A percentile compares a stretch with the other conserved stretches of the same genome.
Conservation (phyloP, 2,113 vertebrate species). For the Lipotes vexillifer region DNA sequence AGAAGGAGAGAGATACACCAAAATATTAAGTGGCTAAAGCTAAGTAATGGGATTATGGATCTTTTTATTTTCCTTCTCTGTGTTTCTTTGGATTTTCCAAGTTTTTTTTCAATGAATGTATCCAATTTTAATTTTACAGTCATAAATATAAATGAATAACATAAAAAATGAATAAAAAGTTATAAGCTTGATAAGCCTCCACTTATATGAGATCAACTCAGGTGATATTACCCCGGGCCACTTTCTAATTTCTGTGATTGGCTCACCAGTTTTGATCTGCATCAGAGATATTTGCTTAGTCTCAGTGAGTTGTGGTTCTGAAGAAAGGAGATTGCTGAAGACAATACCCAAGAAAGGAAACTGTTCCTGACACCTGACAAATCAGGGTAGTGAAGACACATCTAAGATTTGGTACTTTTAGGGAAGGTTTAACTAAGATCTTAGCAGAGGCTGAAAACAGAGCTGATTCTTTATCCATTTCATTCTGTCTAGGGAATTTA, state of each 20-base stretch:
- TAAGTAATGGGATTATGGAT: slow-evolving; percentile 14
- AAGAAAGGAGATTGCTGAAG: slow-evolving; percentile 1
- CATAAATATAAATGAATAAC: slow-evolving; percentile 22
- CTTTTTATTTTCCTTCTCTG: slow-evolving; percentile 14
- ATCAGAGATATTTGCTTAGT: not conserved
- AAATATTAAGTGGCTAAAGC: not conserved
- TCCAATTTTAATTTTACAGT: slow-evolving; percentile 22
- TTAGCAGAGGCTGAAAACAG: not conserved
- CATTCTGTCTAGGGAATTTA: slow-evolving; percentile 1
- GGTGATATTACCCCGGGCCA: not conserved
- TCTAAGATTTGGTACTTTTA: not conserved
- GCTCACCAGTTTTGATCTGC: not conserved
- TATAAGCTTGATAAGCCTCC: slow-evolving; percentile 23
- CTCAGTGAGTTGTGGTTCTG: not conserved
- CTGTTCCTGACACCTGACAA: not conserved
- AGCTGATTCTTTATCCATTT: not conserved
- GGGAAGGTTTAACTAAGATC: not conserved
- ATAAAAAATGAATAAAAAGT: slow-evolving; percentile 2
- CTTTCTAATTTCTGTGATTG: slow-evolving; percentile 25
- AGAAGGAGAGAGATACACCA: not conserved
- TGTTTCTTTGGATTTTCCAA: not conserved
- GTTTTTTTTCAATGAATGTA: not conserved
- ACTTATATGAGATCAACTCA: not conserved
- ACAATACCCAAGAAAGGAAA: not conserved
- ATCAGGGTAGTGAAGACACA: not conserved